A percentile compares a stretch with the other conserved stretches of the same genome.
Evolutionary conservation across 2,797 vertebrate species (phyloP).

Genomic region (Somateria mollissima): DNA sequence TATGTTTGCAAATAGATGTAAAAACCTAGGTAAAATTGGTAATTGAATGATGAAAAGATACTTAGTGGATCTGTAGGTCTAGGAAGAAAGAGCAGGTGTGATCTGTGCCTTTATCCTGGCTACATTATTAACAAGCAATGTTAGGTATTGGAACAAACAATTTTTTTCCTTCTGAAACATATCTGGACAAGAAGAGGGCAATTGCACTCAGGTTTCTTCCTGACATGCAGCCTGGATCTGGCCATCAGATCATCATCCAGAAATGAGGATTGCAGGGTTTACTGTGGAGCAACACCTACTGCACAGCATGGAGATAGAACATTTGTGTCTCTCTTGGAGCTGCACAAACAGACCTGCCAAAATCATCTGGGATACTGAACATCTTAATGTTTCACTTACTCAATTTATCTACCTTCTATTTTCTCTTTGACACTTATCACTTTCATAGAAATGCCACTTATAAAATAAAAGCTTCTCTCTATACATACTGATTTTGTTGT

Average conservation of each 20-base stretch:
- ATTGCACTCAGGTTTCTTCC: neutral
- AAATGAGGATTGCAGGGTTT: neutral
- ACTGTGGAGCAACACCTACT: neutral
- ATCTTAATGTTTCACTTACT: neutral
- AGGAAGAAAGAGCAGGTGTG: neutral
- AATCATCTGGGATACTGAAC: neutral
- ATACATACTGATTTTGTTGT: neutral
- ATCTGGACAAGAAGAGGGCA: neutral
- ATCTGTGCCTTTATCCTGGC: neutral
- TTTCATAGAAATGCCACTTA: neutral
- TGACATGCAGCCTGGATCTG: neutral
- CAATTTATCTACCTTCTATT: neutral
- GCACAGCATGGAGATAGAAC: neutral
- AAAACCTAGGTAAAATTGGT: neutral
- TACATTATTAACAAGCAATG: fast-evolving
- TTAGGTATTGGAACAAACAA: neutral
- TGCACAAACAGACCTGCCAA: neutral
- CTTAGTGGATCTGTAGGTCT: fast-evolving
- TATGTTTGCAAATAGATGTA: neutral
- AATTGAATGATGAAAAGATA: neutral
- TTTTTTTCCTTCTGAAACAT: neutral
- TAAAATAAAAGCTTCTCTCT: neutral
- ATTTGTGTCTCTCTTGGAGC: neutral
- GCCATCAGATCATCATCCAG: neutral
- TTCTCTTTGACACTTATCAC: neutral